Conservation (phyloP, 2,888 invertebrate genomes). For the Idaea aversata region DNA sequence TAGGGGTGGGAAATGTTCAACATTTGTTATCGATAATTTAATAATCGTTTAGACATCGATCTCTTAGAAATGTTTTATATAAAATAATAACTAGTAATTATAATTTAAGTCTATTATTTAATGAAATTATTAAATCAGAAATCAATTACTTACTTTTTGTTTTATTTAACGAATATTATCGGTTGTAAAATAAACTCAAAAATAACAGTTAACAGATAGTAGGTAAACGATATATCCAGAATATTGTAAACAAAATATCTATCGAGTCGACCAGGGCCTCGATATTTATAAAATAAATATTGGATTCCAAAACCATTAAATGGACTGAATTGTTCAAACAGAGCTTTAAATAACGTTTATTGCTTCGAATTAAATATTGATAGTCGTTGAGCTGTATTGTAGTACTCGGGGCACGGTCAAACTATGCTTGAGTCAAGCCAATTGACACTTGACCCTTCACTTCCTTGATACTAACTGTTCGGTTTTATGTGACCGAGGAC, state of each 20-base stretch:
- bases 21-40: constrained; percentile 2
- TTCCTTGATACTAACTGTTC: neutral
- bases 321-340: neutral
- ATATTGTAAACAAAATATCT: neutral
- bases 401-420: neutral
- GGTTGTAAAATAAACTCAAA: neutral
- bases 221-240: neutral
- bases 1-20: constrained; percentile 10
- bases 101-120: too few relatives aligned
- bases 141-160: too few relatives aligned
- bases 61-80: too few relatives aligned
- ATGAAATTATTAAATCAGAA: too few relatives aligned
- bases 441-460: neutral
- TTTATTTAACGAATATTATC: neutral
- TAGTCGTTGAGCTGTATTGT: neutral
- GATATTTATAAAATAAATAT: neutral
- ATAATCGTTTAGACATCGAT: too few relatives aligned
- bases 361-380: neutral
- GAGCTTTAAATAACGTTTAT: neutral
- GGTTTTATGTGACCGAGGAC: too few relatives aligned
- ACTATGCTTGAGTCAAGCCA: neutral
- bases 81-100: too few relatives aligned
- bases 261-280: neutral
- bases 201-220: neutral
- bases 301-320: constrained; percentile 1